Base-by-base conservation (phyloP, 2,888 invertebrate species). In the Alentia gelatinosa region DNA sequence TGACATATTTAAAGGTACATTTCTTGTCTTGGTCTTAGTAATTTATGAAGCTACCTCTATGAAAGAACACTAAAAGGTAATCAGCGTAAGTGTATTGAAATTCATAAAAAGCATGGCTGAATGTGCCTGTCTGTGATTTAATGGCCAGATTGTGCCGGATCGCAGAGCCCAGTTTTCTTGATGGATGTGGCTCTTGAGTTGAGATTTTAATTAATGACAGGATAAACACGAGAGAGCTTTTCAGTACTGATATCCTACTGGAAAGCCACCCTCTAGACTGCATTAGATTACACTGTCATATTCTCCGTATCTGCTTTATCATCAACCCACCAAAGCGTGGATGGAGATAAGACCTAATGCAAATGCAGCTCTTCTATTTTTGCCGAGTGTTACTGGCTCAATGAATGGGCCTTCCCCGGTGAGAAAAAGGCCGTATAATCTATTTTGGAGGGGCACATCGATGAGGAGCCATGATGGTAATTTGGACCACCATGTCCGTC, bases 121-220 rank as follows among this genome's bases (percentile, higher is more conserved):
- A 79, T 79, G 37, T 79, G 39, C 37, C 79, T 30, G 12, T 39
- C 79, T 39, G n/a, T 79, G 79, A 79, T 79, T 79, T 79, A 79
- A 79, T 79, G 37, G 79, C 23, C 35, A 79, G 79, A 35, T 39
- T 79, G 23, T 1, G 35, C 39, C 79, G 39, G 35, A 37, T 12
- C 37, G 23, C 79, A 19, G 15, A 39, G 79, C 79, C 68, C 23
- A 39, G 5, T 33, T 79, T 79, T 79, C 79, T 37, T 37, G 79
- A 79, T 79, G 79, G 79, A 79, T 79, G 79, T n/a, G 39, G 35
- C 79, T 79, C 79, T 79, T 35, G 79, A 79, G 79, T 79, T 79
- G 79, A 79, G 79, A 79, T 79, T 79, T 79, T 79, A 79, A 79
- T 79, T 79, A 79, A 79, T 79, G 79, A 39, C 79, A 39, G 39